Conservation (phyloP, 2,888 invertebrate genomes). For the Drosophila prostipennis region DNA sequence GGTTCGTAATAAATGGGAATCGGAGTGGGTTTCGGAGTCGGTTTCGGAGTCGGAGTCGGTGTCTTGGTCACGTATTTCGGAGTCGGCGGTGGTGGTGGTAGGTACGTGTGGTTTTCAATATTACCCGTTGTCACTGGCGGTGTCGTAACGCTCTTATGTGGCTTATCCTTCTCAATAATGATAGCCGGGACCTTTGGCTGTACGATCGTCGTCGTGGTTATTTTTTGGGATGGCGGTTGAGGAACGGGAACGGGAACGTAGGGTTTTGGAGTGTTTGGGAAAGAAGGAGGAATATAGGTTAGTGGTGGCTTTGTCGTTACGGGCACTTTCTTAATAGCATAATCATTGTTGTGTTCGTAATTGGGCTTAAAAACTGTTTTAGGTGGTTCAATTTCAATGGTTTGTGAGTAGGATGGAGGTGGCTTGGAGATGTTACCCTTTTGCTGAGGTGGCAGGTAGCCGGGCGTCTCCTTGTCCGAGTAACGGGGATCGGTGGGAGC, state of each 20-base stretch:
- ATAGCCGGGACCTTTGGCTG: conserved; percentile 77
- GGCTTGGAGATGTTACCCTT: conserved; percentile 84
- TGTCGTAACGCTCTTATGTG: conserved; percentile 69
- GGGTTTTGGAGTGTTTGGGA: conserved; percentile 63
- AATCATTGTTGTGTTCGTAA: conserved; percentile 72
- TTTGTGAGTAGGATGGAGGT: conserved; percentile 64
- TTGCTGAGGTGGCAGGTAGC: conserved; percentile 84
- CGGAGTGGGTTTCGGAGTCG: conserved; percentile 23
- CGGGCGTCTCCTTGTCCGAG: conserved; percentile 78
- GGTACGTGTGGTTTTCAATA: conserved; percentile 71
- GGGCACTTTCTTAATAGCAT: conserved; percentile 69
- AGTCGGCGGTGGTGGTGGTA: conserved; percentile 54
- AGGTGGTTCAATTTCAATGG: conserved; percentile 62
- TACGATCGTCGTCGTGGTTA: conserved; percentile 46
- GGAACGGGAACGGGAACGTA: conserved; percentile 69
- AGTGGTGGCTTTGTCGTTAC: conserved; percentile 69
- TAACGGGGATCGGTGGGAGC: conserved; percentile 71
- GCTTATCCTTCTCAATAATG: conserved; percentile 76
- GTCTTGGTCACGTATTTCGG: conserved; percentile 44
- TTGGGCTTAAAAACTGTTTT: conserved; percentile 71
- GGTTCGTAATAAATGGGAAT: conserved; percentile 43
- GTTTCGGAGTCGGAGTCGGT: conserved; percentile 50
- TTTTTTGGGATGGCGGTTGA: conserved; percentile 61
- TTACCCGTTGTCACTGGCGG: conserved; percentile 71
- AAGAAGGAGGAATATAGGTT: conserved; percentile 82